Base-by-base conservation (phyloP, 2,888 invertebrate species). In the Unio delphinus region DNA sequence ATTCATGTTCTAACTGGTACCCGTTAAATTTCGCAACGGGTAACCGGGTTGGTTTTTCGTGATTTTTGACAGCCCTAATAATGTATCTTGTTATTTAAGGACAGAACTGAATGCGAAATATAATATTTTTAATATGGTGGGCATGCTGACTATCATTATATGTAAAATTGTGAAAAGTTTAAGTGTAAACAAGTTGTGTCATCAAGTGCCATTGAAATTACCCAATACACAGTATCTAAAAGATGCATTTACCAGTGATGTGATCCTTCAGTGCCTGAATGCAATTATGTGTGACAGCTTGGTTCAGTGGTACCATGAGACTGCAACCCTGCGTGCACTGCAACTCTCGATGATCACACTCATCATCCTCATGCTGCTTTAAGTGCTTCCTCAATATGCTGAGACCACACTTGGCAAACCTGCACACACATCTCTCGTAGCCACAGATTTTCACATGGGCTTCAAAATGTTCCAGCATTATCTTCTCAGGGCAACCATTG, bases 291-390 rank as follows among this genome's bases (percentile, higher is more conserved):
- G 65, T 63, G 4, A 75, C 72, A 54, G 67, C 70, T 18, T 79
- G 74, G 65, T 75, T 78, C 2, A 80, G 61, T 8, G 83, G 80
- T 5, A 87, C 75, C 72, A 78, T 76, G 17, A 87, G 77, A 15
- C 83, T 81, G 78, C 87, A 87, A 30, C 80, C 80, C 7, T 77
- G 74, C 6, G 65, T 69, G 70, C 87, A 87, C 8, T 68, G n/a
- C 20, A 73, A 75, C 74, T 84, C 83, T 59, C 86, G 65, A 74
- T 79, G 80, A 65, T 93, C 94, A 96, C 97, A 97, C 94, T 96
- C 95, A 89, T 96, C 92, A 92, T 96, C 96, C 92, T 96, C 96
- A 92, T 97, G 97, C 78, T 96, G 96, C 92, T 96, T 96, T 95
- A 96, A 96, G 92, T 96, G 96, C 92, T 97, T 97, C 91, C 96